Evolutionary conservation across 2,113 vertebrate genomes (phyloP).

Genomic region (Danionella cerebrum): DNA sequence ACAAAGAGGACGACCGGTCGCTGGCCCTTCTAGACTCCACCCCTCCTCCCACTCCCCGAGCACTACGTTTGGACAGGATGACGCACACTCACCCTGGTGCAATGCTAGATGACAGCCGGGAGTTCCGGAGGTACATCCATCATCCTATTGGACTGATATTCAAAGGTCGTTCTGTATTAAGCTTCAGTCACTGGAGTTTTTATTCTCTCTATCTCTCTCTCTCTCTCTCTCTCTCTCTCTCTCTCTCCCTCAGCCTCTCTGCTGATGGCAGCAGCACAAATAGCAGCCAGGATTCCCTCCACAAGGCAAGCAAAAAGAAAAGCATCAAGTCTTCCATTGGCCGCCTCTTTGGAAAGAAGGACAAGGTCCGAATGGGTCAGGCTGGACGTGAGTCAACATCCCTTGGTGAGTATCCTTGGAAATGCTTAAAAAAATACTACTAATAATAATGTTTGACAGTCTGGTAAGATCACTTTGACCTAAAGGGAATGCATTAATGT

Average conservation of each 20-base stretch:
- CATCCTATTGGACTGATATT: not conserved
- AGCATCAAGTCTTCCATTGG: constrained; percentile 93
- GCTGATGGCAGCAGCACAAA: constrained; percentile 71
- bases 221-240: too few relatives aligned
- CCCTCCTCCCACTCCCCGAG: constrained; percentile 78
- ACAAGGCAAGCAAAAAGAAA: constrained; percentile 90
- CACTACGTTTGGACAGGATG: constrained; percentile 79
- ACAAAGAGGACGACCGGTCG: constrained; percentile 77
- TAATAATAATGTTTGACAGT: not conserved
- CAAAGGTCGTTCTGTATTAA: not conserved
- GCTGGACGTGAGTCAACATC: constrained; percentile 76
- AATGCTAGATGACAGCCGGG: constrained; percentile 75
- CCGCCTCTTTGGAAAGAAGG: constrained; percentile 86
- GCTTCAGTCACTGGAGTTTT: not conserved
- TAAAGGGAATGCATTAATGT: too few relatives aligned
- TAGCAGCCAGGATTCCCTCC: constrained; percentile 81
- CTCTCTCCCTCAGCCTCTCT: constrained; percentile 50
- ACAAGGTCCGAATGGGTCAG: constrained; percentile 80
- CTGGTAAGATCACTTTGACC: too few relatives aligned
- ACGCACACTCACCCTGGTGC: constrained; percentile 79
- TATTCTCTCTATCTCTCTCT: too few relatives aligned
- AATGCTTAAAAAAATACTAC: too few relatives aligned
- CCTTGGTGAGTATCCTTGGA: constrained; percentile 75
- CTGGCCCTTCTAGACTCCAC: constrained; percentile 76
- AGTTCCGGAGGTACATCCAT: constrained; percentile 73